Evolutionary conservation across 2,888 invertebrate species (phyloP).

Genomic region (Scrobipalpa atriplicella): DNA sequence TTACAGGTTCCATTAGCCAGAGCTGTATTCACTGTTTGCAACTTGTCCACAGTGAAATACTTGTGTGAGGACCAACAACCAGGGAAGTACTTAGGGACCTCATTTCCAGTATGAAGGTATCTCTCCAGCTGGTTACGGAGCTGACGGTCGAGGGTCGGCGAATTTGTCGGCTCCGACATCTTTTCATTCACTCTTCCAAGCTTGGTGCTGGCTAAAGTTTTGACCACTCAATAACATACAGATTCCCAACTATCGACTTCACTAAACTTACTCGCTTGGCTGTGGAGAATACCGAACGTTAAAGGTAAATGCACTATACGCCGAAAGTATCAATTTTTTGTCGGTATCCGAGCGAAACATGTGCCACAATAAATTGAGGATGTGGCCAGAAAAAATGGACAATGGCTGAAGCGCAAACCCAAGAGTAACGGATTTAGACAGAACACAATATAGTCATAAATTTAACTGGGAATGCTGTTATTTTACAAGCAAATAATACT

Average conservation of each 20-base stretch:
- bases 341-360: conserved; percentile 75
- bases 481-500: background rate
- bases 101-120: conserved; percentile 79
- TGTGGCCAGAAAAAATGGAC: conserved; percentile 79
- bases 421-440: conserved; percentile 16
- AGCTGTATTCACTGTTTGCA: conserved; percentile 61
- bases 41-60: conserved; percentile 71
- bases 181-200: conserved; percentile 25
- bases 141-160: conserved; percentile 54
- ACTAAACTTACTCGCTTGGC: conserved; percentile 40
- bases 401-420: conserved; percentile 53
- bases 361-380: conserved; percentile 78
- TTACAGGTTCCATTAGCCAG: conserved; percentile 46
- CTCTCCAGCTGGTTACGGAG: conserved; percentile 70
- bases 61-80: conserved; percentile 80
- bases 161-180: conserved; percentile 54
- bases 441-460: background rate
- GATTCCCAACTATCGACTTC: background rate
- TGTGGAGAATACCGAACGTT: conserved; percentile 49
- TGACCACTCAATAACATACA: conserved; percentile 21
- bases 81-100: conserved; percentile 79
- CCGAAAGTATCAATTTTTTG: conserved; percentile 64
- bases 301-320: conserved; percentile 61
- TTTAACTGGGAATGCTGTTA: background rate
- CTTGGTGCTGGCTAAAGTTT: conserved; percentile 19